Base-by-base conservation (phyloP, 2,797 vertebrate species). In the Gallinago stenura region DNA sequence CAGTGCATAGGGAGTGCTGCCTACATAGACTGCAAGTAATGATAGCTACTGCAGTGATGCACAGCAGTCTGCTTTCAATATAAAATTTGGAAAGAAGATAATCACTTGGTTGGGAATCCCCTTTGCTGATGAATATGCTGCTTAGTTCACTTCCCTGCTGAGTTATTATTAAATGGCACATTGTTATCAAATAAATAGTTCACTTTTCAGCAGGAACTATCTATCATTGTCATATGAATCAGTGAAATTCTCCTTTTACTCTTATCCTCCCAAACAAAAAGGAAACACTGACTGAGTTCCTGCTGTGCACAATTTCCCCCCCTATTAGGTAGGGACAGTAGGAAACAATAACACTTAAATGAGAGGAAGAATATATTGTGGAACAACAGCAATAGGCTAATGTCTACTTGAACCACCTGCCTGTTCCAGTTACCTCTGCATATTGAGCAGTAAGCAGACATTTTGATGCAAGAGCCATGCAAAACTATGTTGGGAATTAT, bases 171-270 rank as follows among this genome's bases (percentile, higher is more conserved):
- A 96, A 65, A 87, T 62, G 54, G 33, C 46, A 72, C 50, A 78
- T 90, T 96, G 76, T 92, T 96, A 94, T 93, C 92, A 95, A 95
- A 96, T 95, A 97, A 87, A 93, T 79, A 84, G 48, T 91, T 60
- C 81, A 70, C 78, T 96, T 93, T 97, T 94, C 71, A 79, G 66
- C 56, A 93, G 61, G 83, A 89, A 53, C 66, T 57, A 91, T 91
- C 58, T 41, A 66, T 94, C 88, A 80, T 86, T 93, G 79, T 95
- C 66, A 84, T 37, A 69, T 22, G 33, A 54, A 94, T 90, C 43
- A 83, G 83, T 93, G 58, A 78, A 92, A 95, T 88, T 85, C 88
- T 94, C 77, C 56, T 79, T 81, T 75, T 75, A 58, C 37, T 92
- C 31, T 66, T 61, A 61, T 58, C 28, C 9, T 87, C 26, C 30